A percentile compares a stretch with the other conserved stretches of the same genome.
Evolutionary conservation across 2,113 vertebrate species (phyloP).

Genomic region (Turdus rufiventris): DNA sequence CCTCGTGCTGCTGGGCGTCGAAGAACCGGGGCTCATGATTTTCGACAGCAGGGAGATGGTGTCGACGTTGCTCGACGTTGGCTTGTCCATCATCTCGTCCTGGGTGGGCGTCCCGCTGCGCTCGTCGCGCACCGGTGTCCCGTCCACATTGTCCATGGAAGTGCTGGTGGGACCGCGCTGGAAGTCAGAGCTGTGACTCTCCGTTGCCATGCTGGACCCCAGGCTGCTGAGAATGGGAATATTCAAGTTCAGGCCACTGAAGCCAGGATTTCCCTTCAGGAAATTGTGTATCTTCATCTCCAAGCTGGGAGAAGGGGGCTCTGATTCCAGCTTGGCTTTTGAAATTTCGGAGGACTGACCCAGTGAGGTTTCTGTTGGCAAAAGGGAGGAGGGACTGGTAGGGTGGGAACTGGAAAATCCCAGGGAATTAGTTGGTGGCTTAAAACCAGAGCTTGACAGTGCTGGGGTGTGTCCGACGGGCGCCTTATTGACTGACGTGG

Average conservation of each 20-base stretch:
- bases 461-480: conserved; percentile 58
- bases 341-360: conserved; percentile 65
- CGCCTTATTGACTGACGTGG: conserved; percentile 77
- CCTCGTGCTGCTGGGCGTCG: conserved; percentile 76
- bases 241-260: conserved; percentile 87
- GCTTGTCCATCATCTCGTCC: conserved; percentile 97
- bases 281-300: conserved; percentile 99
- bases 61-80: conserved; percentile 72
- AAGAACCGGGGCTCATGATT: conserved; percentile 80
- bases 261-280: conserved; percentile 93
- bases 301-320: conserved; percentile 83
- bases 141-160: conserved; percentile 84
- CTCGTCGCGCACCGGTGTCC: conserved; percentile 92
- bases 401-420: conserved; percentile 66
- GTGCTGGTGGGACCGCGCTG: conserved; percentile 73
- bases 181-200: conserved; percentile 70
- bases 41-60: conserved; percentile 76
- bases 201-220: conserved; percentile 60
- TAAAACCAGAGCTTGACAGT: conserved; percentile 67
- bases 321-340: conserved; percentile 71
- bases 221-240: conserved; percentile 77
- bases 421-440: conserved; percentile 67
- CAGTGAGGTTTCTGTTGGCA: conserved; percentile 69
- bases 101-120: conserved; percentile 93
- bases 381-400: conserved; percentile 59